These are phyloP conservation scores for Drosophila atroscutellata DNA, from an alignment of 2,888 invertebrate species.

Conservation along the genomic window DNA sequence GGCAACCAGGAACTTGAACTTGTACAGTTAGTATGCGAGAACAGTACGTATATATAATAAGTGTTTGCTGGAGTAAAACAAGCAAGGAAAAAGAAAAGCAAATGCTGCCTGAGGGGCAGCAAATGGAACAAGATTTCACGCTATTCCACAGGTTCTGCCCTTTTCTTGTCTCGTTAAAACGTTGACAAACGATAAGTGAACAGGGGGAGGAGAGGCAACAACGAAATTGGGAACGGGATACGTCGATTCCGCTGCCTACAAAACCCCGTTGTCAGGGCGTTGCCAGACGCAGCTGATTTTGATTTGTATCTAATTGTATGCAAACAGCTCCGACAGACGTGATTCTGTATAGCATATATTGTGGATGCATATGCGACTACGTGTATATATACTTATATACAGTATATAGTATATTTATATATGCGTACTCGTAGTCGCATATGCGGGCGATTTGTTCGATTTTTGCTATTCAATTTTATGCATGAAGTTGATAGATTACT, in stretches of 20 bases:
- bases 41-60: constrained; percentile 10
- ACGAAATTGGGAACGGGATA: constrained; percentile 26
- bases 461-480: constrained; percentile 70
- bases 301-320: constrained; percentile 81
- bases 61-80: constrained; percentile 11
- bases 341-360: constrained; percentile 37
- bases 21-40: constrained; percentile 53
- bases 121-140: constrained; percentile 51
- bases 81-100: constrained; percentile 11
- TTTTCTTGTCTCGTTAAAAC: constrained; percentile 75
- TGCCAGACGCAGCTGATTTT: constrained; percentile 72
- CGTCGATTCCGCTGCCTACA: constrained; percentile 13
- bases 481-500: constrained; percentile 78
- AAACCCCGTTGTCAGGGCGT: constrained; percentile 39
- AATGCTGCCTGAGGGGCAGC: constrained; percentile 4
- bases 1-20: constrained; percentile 65
- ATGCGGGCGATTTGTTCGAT: constrained; percentile 76
- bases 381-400: neutral
- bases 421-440: constrained; percentile 37
- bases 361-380: constrained; percentile 18
- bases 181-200: constrained; percentile 73
- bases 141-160: constrained; percentile 62
- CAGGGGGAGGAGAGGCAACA: neutral
- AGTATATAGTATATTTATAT: constrained; percentile 1
- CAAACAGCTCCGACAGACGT: constrained; percentile 63